A percentile compares a stretch with the other conserved stretches of the same genome.
Conservation (phyloP, 2,113 vertebrate genomes). For the Taurulus bubalis region DNA sequence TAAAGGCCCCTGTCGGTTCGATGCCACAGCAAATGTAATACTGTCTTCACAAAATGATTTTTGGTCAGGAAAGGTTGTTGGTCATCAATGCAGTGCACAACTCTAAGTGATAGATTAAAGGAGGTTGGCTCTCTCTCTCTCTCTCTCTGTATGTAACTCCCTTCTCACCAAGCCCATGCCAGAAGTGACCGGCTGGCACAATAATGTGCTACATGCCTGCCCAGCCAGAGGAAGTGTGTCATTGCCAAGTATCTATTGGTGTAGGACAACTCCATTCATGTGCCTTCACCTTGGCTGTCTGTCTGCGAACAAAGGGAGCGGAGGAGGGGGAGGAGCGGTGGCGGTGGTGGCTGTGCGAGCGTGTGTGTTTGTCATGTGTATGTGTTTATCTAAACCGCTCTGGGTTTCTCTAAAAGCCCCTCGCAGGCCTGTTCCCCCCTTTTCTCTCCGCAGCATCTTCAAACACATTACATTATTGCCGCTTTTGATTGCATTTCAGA, state of each 20-base stretch:
- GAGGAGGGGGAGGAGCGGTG: background rate
- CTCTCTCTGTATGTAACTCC: conserved; percentile 2
- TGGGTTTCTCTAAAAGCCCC: conserved; percentile 57
- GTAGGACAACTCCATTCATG: conserved; percentile 68
- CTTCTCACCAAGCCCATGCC: conserved; percentile 47
- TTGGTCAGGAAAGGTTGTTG: background rate
- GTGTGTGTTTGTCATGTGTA: conserved; percentile 33
- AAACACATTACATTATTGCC: conserved; percentile 71
- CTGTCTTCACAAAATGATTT: background rate
- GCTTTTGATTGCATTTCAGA: conserved; percentile 82
- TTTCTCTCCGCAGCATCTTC: conserved; percentile 43
- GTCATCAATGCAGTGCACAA: background rate
- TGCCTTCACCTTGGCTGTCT: conserved; percentile 68
- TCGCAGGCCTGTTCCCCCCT: conserved; percentile 36
- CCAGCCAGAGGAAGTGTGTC: conserved; percentile 65
- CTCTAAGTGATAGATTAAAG: background rate
- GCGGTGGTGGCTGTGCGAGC: background rate
- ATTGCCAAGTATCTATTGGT: conserved; percentile 66
- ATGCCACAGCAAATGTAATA: background rate
- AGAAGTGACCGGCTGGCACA: conserved; percentile 58
- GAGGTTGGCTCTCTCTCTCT: conserved; percentile 18
- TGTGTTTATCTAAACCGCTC: conserved; percentile 60
- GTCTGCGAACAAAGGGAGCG: conserved; percentile 39
- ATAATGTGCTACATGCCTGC: conserved; percentile 39
- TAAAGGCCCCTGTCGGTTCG: background rate